Percentiles rank a stretch among this genome's conserved stretches.
These are phyloP conservation scores for Protonibea diacanthus DNA, from an alignment of 2,797 vertebrate species.

Conservation along the genomic window DNA sequence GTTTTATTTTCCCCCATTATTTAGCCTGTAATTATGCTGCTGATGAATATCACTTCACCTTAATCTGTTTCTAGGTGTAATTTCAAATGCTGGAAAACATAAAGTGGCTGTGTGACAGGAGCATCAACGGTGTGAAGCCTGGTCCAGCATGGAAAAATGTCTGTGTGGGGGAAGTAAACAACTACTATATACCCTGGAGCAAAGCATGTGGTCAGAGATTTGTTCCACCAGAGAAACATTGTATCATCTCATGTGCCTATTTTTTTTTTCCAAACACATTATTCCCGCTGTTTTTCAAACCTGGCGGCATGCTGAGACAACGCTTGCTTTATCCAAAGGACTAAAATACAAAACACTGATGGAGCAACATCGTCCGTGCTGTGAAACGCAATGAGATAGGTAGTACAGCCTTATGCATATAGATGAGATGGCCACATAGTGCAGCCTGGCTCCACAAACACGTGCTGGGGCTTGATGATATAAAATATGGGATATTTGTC, in stretches of 20 bases:
- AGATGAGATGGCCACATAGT: constrained; percentile 18
- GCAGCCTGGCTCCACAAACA: background rate
- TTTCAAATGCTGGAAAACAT: constrained; percentile 17
- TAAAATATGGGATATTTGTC: background rate
- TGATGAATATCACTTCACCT: constrained; percentile 5
- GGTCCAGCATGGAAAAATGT: background rate
- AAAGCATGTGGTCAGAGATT: constrained; percentile 22
- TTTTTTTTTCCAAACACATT: background rate
- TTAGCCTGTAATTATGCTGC: background rate
- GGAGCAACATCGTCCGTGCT: background rate
- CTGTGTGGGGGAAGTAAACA: background rate
- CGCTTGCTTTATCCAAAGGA: constrained; percentile 2
- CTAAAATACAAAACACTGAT: constrained; percentile 17
- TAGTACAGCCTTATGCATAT: constrained; percentile 1
- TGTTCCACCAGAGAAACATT: constrained; percentile 13
- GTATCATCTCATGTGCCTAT: constrained; percentile 5
- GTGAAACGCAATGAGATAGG: constrained; percentile 17
- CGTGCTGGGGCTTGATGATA: background rate
- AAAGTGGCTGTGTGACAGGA: constrained; percentile 2
- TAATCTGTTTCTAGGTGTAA: background rate
- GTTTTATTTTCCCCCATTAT: background rate
- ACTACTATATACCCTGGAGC: constrained; percentile 17
- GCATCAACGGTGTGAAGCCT: constrained; percentile 6
- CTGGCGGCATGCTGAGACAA: constrained; percentile 17
- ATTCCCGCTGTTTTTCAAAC: constrained; percentile 10